Base-by-base conservation (phyloP, 2,797 vertebrate species). In the Emys orbicularis region DNA sequence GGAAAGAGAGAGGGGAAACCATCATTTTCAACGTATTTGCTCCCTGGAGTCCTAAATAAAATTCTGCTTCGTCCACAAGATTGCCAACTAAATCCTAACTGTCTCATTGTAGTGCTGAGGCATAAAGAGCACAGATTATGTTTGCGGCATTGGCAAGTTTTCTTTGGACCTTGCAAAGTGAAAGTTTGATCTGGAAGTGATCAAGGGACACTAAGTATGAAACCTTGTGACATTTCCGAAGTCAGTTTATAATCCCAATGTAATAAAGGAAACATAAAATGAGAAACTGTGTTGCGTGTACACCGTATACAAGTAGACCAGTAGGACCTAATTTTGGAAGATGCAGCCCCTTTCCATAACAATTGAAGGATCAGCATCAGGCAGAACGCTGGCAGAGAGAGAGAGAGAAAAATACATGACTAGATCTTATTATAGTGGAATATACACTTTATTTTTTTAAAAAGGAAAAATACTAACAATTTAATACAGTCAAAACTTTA, bases 401-500 rank as follows among this genome's bases (percentile, higher is more conserved):
- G 54, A 56, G 31, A 53, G 65, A 47, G 97, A 96, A 95, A 93
- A 50, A 93, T 41, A 72, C 10, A 37, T 83, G 49, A 96, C 95
- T 89, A 79, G 59, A 91, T 86, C 84, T 95, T 94, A 90, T 65
- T 44, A 16, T 96, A 97, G 96, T 97, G 97, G 96, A 97, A 98
- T 97, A 97, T 97, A 97, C 84, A 95, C 95, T 98, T 98, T 98
- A 98, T 97, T 97, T 29, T 86, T 95, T 97, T 96, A 96, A 96
- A 97, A 97, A 96, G 95, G 86, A 93, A 97, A 90, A 95, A 92
- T 97, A 96, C 97, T 96, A 97, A 97, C 95, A 98, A 96, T 96
- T 97, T 94, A 94, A 96, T 97, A 98, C 97, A 97, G 94, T 97
- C 94, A 97, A 97, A 98, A 97, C 76, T 91, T 93, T 97, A 97